Percentiles rank a stretch among this genome's conserved stretches.
These are phyloP conservation scores for Campoplex nolae DNA, from an alignment of 2,888 invertebrate genomes.

Conservation along the genomic window DNA sequence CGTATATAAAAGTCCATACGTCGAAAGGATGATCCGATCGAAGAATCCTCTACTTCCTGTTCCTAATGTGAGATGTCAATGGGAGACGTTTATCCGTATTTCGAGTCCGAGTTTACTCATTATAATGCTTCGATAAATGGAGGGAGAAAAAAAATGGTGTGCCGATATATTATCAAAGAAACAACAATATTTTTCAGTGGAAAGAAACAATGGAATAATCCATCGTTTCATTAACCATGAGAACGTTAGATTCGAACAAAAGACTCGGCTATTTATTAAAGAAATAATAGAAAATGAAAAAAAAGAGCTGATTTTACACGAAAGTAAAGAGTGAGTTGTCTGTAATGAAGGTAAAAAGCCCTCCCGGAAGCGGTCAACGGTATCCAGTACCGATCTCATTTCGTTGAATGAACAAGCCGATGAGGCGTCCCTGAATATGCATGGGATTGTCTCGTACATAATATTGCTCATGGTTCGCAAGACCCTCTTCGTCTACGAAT, in stretches of 20 bases:
- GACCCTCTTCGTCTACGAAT: conserved; percentile 30
- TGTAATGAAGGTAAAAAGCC: conserved; percentile 15
- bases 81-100: neutral
- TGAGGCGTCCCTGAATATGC: conserved; percentile 42
- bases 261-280: conserved; percentile 2
- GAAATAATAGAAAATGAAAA: neutral
- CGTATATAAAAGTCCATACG: neutral
- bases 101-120: neutral
- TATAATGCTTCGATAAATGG: neutral
- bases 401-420: conserved; percentile 34
- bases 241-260: conserved; percentile 9
- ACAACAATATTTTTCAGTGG: neutral
- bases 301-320: neutral
- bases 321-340: conserved; percentile 32
- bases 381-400: conserved; percentile 50
- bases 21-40: conserved; percentile 36
- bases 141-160: neutral
- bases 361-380: conserved; percentile 48
- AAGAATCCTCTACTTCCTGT: conserved; percentile 34
- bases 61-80: conserved; percentile 26
- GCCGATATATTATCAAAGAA: neutral
- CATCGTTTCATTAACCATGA: neutral
- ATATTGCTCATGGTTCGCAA: conserved; percentile 51
- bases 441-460: conserved; percentile 34
- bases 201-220: neutral